Evolutionary conservation across 2,888 invertebrate species (phyloP).

Genomic region (Eilema depressum): DNA sequence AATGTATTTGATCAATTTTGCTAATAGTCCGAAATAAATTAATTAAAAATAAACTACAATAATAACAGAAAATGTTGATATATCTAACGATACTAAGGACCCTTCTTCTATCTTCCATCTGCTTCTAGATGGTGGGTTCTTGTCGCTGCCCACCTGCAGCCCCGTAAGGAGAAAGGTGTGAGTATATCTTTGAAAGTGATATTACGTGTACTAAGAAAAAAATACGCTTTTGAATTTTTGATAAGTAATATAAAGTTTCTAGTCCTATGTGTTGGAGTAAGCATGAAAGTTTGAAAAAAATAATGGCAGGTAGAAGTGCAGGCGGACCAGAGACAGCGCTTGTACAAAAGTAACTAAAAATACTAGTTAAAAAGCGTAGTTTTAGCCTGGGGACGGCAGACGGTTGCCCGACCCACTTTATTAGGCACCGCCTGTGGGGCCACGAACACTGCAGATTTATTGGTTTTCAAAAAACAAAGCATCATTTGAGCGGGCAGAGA

Average conservation of each 20-base stretch:
- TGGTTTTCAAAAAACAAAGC: neutral
- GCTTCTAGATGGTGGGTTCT: no score
- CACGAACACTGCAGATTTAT: slow-evolving; percentile 40
- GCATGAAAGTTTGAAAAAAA: slow-evolving; percentile 57
- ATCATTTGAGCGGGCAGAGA: neutral
- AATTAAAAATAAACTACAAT: no score
- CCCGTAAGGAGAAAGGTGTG: no score
- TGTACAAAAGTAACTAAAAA: slow-evolving; percentile 78
- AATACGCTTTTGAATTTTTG: slow-evolving; percentile 37
- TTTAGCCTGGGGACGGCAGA: slow-evolving; percentile 65
- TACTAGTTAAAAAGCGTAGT: slow-evolving; percentile 81
- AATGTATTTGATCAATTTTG: no score
- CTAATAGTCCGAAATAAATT: no score
- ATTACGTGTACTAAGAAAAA: no score
- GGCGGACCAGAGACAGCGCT: slow-evolving; percentile 63
- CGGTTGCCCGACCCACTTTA: slow-evolving; percentile 84
- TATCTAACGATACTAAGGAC: no score
- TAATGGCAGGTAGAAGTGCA: slow-evolving; percentile 45
- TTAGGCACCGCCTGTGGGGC: slow-evolving; percentile 70
- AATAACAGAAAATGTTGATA: no score
- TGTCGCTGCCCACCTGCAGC: no score
- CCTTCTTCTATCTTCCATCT: no score
- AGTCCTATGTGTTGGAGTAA: slow-evolving; percentile 61
- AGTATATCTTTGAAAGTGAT: no score
- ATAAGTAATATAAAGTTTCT: slow-evolving; percentile 50